Percentiles rank a stretch among this genome's conserved stretches.
Evolutionary conservation across 2,888 invertebrate species (phyloP).

Genomic region (Pristionchus maxplancki): DNA sequence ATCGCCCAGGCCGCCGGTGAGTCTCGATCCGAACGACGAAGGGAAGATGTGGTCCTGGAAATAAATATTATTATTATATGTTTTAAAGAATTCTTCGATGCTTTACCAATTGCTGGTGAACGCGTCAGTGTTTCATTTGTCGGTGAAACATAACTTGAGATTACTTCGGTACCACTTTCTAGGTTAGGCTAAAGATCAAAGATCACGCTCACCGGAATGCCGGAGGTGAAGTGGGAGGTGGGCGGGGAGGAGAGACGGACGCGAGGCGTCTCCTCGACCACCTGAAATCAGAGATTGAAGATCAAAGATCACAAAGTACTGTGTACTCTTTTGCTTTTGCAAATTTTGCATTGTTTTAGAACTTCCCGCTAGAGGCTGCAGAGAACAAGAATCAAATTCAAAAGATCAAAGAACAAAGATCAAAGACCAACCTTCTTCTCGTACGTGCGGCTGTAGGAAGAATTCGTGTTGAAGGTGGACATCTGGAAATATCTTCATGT

Average conservation of each 20-base stretch:
- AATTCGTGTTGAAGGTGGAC: constrained; percentile 51
- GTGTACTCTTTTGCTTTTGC: no score
- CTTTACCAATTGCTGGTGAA: no score
- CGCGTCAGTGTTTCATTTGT: no score
- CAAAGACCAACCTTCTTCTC: constrained; percentile 52
- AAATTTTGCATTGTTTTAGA: neutral
- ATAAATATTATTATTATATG: no score
- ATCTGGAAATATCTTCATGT: neutral
- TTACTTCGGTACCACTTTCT: no score
- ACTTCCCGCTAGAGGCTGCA: neutral
- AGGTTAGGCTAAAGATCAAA: neutral
- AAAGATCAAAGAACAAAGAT: no score
- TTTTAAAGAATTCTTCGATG: no score
- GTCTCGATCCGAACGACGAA: constrained; percentile 16
- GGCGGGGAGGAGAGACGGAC: neutral
- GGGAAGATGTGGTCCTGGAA: constrained; percentile 47
- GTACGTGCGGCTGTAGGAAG: constrained; percentile 51
- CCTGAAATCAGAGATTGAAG: neutral
- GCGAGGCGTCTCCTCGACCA: constrained; percentile 51
- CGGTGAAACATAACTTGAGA: no score
- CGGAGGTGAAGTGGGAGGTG: constrained; percentile 7
- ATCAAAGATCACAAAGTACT: constrained; percentile 26
- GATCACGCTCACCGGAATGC: constrained; percentile 16
- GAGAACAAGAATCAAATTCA: constrained; percentile 23
- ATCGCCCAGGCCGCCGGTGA: constrained; percentile 2